Evolutionary conservation across 2,888 invertebrate genomes (phyloP).

Genomic region (Bugulina stolonifera): DNA sequence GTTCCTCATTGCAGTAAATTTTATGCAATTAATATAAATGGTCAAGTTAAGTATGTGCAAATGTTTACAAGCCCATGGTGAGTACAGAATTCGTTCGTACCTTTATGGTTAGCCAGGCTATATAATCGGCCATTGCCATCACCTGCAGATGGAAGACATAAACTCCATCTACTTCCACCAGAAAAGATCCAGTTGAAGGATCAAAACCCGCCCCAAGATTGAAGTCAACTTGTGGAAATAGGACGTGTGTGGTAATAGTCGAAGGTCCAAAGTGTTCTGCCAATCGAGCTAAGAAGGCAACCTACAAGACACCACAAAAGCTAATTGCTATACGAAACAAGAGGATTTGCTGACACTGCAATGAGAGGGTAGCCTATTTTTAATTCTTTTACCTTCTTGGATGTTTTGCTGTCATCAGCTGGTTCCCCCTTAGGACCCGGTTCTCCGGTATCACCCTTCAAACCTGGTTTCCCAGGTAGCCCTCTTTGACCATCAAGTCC

Average conservation of each 20-base stretch:
- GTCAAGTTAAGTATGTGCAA: too few relatives aligned
- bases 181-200: not conserved
- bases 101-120: conserved; percentile 15
- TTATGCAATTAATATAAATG: too few relatives aligned
- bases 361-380: too few relatives aligned
- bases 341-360: too few relatives aligned
- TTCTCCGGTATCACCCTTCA: not conserved
- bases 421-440: not conserved
- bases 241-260: not conserved
- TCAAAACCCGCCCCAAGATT: conserved; percentile 6
- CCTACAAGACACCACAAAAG: too few relatives aligned
- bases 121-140: conserved; percentile 19
- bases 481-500: conserved; percentile 1
- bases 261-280: conserved; percentile 17
- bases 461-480: not conserved
- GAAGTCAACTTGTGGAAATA: conserved; percentile 7
- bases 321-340: too few relatives aligned
- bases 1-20: too few relatives aligned
- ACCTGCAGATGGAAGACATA: conserved; percentile 20
- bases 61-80: too few relatives aligned
- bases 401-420: not conserved
- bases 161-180: not conserved
- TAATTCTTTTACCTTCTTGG: not conserved
- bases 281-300: conserved; percentile 4
- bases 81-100: too few relatives aligned